Conservation (phyloP, 2,113 vertebrate genomes). For the Setophaga kirtlandii region DNA sequence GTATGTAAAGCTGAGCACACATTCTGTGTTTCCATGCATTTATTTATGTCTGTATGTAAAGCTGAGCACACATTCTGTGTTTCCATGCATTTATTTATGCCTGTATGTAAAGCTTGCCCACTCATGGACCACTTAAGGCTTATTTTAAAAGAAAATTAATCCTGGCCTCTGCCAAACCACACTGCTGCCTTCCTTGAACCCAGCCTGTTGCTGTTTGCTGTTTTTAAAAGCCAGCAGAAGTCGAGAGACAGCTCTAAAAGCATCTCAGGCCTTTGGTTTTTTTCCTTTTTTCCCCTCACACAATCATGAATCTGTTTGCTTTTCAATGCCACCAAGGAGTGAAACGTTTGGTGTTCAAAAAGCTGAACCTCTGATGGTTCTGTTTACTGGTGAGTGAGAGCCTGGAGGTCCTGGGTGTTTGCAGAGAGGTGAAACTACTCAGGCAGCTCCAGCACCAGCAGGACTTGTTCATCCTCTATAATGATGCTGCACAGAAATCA, state of each 20-base stretch:
- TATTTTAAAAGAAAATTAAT: background rate
- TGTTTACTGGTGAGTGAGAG: background rate
- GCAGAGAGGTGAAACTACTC: constrained; percentile 35
- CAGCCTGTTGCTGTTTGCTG: background rate
- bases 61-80: background rate
- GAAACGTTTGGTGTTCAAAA: background rate
- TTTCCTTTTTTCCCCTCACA: background rate
- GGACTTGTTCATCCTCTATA: constrained; percentile 8
- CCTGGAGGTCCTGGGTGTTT: background rate
- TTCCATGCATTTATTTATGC: background rate
- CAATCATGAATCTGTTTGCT: background rate
- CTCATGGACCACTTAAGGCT: background rate
- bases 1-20: background rate
- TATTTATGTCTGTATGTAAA: background rate
- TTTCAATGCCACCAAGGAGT: background rate
- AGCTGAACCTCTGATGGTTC: background rate
- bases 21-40: background rate
- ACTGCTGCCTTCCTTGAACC: constrained; percentile 40
- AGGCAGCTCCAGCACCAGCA: background rate
- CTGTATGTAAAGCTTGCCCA: accelerated
- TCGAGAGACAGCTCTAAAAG: constrained; percentile 45
- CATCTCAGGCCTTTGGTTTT: background rate
- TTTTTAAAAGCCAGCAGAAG: background rate
- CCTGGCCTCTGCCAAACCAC: background rate
- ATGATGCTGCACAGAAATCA: constrained; percentile 35